phyloP scores from a whole-genome alignment of 2,113 vertebrate genomes.

The Corvus cornix region DNA sequence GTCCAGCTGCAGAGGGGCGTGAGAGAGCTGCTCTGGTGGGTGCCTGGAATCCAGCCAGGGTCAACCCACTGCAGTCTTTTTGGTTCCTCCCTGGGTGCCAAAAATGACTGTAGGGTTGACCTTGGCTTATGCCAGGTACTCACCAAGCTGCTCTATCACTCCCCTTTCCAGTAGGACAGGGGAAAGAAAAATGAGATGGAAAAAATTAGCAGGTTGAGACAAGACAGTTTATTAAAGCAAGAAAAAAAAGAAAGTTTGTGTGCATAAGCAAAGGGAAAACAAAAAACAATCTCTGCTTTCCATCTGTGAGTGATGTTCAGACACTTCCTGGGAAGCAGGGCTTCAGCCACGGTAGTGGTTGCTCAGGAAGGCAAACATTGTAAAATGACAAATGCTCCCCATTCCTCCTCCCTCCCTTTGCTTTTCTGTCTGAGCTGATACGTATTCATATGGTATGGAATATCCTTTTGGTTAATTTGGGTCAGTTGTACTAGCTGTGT shows the following conservation, averaged over 20 bases:
- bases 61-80: neutral
- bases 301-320: neutral
- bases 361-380: rapidly evolving
- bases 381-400: neutral
- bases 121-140: neutral
- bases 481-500: neutral
- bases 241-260: neutral
- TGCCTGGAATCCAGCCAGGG: neutral
- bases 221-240: neutral
- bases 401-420: neutral
- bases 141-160: neutral
- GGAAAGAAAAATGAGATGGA: neutral
- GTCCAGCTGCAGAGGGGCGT: neutral
- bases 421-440: neutral
- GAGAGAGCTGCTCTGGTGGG: neutral
- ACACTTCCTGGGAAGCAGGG: neutral
- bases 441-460: neutral
- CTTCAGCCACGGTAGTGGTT: neutral
- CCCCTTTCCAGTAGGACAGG: neutral
- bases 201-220: neutral
- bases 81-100: neutral
- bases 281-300: neutral
- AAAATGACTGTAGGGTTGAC: neutral
- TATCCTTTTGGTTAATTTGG: neutral
- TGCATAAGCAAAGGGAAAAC: neutral